Evolutionary conservation across 64 coral and sea anemone species (phyloP).

Genomic region (Stichodactyla mertensii): DNA sequence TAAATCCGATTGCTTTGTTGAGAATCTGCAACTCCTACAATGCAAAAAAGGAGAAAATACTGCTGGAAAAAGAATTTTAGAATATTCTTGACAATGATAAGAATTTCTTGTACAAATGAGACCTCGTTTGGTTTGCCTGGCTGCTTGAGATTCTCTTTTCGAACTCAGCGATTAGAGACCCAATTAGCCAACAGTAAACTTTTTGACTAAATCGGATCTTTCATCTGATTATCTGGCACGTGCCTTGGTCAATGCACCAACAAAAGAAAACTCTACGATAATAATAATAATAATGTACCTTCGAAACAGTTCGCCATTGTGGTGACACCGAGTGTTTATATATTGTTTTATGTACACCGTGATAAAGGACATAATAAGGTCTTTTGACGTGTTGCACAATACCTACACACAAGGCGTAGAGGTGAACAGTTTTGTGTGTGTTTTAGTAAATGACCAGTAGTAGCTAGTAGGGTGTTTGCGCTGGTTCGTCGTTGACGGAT

Average conservation of each 20-base stretch:
- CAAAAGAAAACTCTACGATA: background rate
- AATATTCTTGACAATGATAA: too few relatives aligned
- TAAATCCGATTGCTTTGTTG: too few relatives aligned
- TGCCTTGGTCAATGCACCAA: background rate
- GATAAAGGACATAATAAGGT: background rate
- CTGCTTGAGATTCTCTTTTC: background rate
- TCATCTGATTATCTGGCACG: background rate
- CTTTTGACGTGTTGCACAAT: background rate
- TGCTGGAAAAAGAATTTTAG: too few relatives aligned
- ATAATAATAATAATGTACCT: background rate
- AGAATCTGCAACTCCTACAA: too few relatives aligned
- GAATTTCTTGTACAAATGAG: too few relatives aligned
- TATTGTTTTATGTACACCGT: background rate
- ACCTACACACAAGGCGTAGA: too few relatives aligned
- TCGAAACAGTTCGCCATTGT: background rate
- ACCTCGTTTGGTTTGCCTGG: background rate
- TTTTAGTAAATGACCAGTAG: too few relatives aligned
- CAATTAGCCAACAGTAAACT: background rate
- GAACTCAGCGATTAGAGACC: background rate
- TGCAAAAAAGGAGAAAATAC: too few relatives aligned
- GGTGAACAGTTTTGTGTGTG: too few relatives aligned
- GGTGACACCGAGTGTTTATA: background rate
- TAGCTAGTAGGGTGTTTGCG: background rate
- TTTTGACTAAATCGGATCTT: background rate
- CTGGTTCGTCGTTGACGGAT: background rate